Base-by-base conservation (phyloP, 2,888 invertebrate genomes). In the Cryptus armator region DNA sequence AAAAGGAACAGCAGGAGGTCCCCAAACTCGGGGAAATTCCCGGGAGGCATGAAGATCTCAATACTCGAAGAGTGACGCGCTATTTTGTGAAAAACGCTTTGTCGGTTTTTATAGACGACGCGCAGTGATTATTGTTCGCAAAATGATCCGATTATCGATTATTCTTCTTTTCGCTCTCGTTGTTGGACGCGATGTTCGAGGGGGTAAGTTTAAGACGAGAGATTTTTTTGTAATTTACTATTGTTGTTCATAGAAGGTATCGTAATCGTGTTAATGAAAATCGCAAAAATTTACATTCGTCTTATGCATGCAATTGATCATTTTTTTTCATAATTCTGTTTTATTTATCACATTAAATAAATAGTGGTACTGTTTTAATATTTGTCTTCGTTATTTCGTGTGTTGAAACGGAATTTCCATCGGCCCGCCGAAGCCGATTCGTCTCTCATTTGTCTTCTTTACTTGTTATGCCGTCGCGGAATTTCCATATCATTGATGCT, bases 161-260 rank as follows among this genome's bases (percentile, higher is more conserved):
- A 14, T 82, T 16, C 32, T 84, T 12, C 24, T 85, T 3, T 32
- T 64, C 5, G 67, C 29, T 43, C 44, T 80, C 37, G 43, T 85
- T 64, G 2, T 62, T 48, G 83, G 80, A 71, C 51, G 16, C 46
- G 51, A 48, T 43, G 75, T 16, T 56, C n/a, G 64, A 10, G 83
- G 56, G 59, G 85, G 85, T 85, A 77, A 85, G 71, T 59, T 10
- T 19, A 62, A 71, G 16, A 59, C 62, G 6, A 56, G 6, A 3
- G 37, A 3, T 46, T 56, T 19, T 46, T 9, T 76, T 4, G 19
- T 19, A 53, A 29, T 48, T 48, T 4, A 29, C 0, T 14, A 32
- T 2, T 59, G 12, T 29, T 5, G 1, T 68, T n/a, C 24, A 24
- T 32, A 62, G 14, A n/a, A 29, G 29, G n/a, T 32, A n/a, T 29